Evolutionary conservation across 1,140 invertebrate genomes (phyloP).

Genomic region (Drosophila parabipectinata): DNA sequence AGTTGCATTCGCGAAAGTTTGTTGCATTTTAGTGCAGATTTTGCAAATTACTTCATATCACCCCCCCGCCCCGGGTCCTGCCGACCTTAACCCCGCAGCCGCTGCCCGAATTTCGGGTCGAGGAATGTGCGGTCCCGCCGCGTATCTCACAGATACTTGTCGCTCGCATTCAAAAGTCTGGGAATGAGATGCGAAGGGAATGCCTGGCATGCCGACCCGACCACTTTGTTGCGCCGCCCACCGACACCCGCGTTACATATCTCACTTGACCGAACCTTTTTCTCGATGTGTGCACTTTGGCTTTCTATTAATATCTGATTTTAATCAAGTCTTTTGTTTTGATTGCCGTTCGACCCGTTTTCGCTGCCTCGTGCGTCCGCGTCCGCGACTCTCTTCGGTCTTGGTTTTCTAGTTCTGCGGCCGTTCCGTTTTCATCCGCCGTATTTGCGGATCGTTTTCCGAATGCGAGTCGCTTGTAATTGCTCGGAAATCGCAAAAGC

Average conservation of each 20-base stretch:
- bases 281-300: constrained; percentile 15
- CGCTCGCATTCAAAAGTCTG: neutral
- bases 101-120: neutral
- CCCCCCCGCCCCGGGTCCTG: constrained; percentile 15
- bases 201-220: constrained; percentile 1
- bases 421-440: constrained; percentile 23
- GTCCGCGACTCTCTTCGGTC: constrained; percentile 6
- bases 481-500: constrained; percentile 15
- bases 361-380: constrained; percentile 11
- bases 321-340: constrained; percentile 37
- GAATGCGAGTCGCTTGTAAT: constrained; percentile 29
- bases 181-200: no score
- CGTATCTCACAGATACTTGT: neutral
- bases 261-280: constrained; percentile 43
- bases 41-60: constrained; percentile 58
- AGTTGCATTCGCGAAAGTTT: constrained; percentile 64
- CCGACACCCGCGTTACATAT: neutral
- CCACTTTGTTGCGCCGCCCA: constrained; percentile 25
- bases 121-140: neutral
- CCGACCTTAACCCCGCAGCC: neutral
- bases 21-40: constrained; percentile 76
- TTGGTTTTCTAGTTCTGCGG: constrained; percentile 8
- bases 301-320: constrained; percentile 38
- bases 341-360: constrained; percentile 37
- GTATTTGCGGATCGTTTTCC: constrained; percentile 1